Evolutionary conservation across 2,888 invertebrate species (phyloP), one percentile per base, ranked within the genome.

Genomic region (Arctia plantaginis): DNA sequence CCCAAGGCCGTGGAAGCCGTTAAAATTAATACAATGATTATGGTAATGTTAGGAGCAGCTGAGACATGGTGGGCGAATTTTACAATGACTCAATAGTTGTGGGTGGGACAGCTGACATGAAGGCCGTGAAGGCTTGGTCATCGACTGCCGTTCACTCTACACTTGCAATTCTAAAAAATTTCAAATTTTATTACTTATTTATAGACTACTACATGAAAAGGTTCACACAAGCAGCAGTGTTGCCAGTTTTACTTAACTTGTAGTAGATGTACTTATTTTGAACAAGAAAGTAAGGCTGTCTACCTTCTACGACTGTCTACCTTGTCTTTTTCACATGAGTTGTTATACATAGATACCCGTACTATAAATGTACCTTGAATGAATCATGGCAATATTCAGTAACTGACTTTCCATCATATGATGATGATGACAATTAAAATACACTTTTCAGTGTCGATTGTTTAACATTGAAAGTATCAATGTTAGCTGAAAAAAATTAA

Each of bases 101-200:
- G 92, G 94, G 94, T 86, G 92, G 89, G 85, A 86, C 87, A 89
- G 87, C 86, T 88, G 88, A 88, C 84, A 80, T 82, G 91, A 93
- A 95, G 95, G 94, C 87, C 90, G 83, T 70, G 76, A 79, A 80
- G 88, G 89, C 89, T 92, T 92, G 93, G 92, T 89, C 93, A 93
- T 90, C 91, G 88, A 87, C 87, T 89, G 89, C 90, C 90, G 86
- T 85, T 85, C 85, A 84, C 85, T 84, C 77, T 71, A 82, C 74
- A 77, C 80, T 73, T 74, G 44, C 64, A 71, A 75, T 76, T 44
- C 68, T 67, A 83, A 66, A 73, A 76, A 79, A 78, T 70, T 80
- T 82, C 77, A 78, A 80, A 83, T 78, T 69, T 62, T 76, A 66
- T 73, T 67, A 78, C 74, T 77, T 79, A 79, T 72, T 79, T 62